Conservation (phyloP, 1,140 invertebrate genomes). For the Hylyphantes graminicola region DNA sequence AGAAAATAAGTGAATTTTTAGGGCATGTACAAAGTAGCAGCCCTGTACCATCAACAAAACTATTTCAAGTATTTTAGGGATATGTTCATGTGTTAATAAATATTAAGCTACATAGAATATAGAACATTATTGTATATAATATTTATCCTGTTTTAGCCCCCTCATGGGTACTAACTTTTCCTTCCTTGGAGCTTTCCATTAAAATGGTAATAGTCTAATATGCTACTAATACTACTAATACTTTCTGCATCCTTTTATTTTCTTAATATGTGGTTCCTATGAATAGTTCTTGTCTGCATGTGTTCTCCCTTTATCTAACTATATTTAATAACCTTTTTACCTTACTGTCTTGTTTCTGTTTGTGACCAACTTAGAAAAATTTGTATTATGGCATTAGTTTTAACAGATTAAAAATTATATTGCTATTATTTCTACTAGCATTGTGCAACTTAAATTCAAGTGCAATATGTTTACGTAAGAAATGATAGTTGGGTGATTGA, state of each 20-base stretch:
- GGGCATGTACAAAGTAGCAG: no score
- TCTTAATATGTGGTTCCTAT: slow-evolving; percentile 9
- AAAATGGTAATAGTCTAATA: slow-evolving; percentile 48
- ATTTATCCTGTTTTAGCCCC: slow-evolving; percentile 53
- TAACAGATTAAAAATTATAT: no score
- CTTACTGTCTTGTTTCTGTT: no score
- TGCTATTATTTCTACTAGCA: no score
- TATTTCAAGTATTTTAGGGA: background rate
- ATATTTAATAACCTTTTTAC: background rate
- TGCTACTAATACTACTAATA: slow-evolving; percentile 2
- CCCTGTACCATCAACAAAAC: background rate
- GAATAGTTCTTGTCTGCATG: background rate
- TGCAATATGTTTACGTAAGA: no score
- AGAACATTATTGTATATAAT: background rate
- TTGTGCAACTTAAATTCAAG: no score
- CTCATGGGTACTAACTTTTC: slow-evolving; percentile 60
- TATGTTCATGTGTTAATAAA: no score
- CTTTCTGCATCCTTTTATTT: slow-evolving; percentile 9
- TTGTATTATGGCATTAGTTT: no score
- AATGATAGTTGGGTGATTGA: no score
- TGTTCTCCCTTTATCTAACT: background rate
- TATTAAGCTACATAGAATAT: no score
- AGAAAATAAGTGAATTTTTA: no score
- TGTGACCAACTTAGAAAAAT: no score
- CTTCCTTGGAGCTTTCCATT: slow-evolving; percentile 58